These are phyloP conservation scores for Pachliopta kotzebuea DNA, from an alignment of 2,888 invertebrate genomes.

Conservation along the genomic window DNA sequence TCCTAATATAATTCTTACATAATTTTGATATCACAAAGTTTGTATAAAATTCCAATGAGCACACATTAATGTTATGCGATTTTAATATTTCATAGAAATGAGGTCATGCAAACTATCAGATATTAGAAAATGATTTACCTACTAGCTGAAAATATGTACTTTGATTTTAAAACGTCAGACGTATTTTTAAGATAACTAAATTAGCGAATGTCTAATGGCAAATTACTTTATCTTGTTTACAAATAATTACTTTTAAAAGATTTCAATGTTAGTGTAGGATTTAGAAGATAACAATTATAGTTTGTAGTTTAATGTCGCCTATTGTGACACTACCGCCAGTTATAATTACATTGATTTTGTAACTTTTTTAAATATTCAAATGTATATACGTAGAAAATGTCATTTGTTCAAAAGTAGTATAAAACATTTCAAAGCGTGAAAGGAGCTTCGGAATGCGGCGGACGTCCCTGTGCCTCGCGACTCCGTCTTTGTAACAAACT, in stretches of 20 bases:
- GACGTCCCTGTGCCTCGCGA: constrained; percentile 44
- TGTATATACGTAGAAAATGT: neutral
- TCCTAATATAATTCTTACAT: neutral
- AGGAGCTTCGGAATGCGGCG: constrained; percentile 61
- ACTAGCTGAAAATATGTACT: neutral
- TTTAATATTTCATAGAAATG: constrained; percentile 10
- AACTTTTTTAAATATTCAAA: neutral
- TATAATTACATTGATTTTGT: neutral
- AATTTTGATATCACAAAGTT: neutral
- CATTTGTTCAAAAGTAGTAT: constrained; percentile 34
- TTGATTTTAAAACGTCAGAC: neutral
- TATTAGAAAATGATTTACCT: constrained; percentile 8
- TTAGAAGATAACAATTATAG: neutral
- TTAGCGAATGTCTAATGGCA: neutral
- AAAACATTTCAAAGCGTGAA: constrained; percentile 45
- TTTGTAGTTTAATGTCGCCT: neutral
- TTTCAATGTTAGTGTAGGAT: neutral
- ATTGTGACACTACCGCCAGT: neutral
- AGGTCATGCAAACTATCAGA: neutral
- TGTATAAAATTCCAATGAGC: neutral
- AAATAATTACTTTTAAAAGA: neutral
- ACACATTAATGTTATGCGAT: neutral
- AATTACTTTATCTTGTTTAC: neutral
- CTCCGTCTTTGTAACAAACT: constrained; percentile 16
- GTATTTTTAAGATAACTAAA: neutral